Base-by-base conservation (phyloP, 2,888 invertebrate species). In the Cephus pulcher region DNA sequence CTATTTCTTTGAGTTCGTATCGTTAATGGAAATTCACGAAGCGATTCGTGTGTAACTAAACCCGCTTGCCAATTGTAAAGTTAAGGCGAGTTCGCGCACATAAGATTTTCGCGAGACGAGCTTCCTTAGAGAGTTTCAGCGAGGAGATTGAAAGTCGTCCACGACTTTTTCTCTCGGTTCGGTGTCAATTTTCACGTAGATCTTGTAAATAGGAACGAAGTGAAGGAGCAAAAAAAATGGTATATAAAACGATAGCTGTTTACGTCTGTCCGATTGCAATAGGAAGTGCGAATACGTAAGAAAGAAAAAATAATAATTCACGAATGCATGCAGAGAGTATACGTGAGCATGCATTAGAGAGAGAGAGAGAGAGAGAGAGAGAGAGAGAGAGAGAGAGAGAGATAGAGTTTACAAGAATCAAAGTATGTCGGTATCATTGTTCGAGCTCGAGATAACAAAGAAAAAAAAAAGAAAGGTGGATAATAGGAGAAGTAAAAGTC, bases 391-490 rank as follows among this genome's bases (percentile, higher is more conserved):
- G 34, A 77, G 34, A 70, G 69, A 69, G 76, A 34, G 0, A 3
- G 37, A 70, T 37, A 69, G 76, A 34, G 75, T 40, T 56, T 69
- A 34, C 37, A 70, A 75, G 75, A 37, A 77, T 76, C 75, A 77
- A 77, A 76, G 76, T 69, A 76, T 34, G 33, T 23, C 32, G 75
- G 73, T 71, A 73, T 77, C 79, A 75, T 73, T 76, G 77, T 75
- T 75, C 73, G 71, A 75, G 71, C 75, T 77, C 76, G 73, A 69
- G 74, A 69, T 73, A 69, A 71, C 69, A n/a, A 34, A 71, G 37
- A 70, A 78, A 34, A 74, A 34, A 74, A 35, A 33, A 34, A 68
- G 34, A 23, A 6, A 35, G 40, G 69, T 9, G 75, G 30, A 69
- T 40, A 40, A 56, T 34, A 76, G n/a, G 34, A 34, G 34, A 73